Conservation (phyloP, 1,140 invertebrate species). For the Cydia pomonella region DNA sequence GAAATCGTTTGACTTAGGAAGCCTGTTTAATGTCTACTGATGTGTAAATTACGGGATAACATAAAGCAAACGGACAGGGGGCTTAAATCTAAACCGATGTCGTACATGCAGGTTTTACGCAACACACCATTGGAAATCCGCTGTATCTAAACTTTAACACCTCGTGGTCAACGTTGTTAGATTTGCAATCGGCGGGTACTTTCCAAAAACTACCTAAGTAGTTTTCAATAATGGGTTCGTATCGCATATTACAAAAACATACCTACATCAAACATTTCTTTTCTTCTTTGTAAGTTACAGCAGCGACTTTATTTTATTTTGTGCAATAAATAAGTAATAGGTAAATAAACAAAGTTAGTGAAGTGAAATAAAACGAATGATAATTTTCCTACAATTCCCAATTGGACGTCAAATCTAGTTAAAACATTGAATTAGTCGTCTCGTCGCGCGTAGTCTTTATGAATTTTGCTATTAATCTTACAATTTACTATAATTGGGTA, state of each 20-base stretch:
- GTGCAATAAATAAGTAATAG: too few relatives aligned
- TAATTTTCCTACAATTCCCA: too few relatives aligned
- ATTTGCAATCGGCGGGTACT: neutral
- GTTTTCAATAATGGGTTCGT: neutral
- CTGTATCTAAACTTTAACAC: constrained; percentile 1
- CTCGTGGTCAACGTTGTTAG: neutral
- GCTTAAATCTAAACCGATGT: constrained; percentile 24
- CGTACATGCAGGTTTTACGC: constrained; percentile 29
- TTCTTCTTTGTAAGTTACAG: too few relatives aligned
- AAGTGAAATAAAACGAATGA: too few relatives aligned
- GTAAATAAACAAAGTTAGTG: too few relatives aligned
- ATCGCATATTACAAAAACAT: neutral
- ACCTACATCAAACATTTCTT: neutral
- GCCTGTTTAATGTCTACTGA: constrained; percentile 13
- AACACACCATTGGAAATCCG: constrained; percentile 22
- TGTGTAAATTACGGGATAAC: constrained; percentile 24
- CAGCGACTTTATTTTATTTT: too few relatives aligned
- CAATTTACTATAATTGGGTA: too few relatives aligned
- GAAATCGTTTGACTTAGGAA: constrained; percentile 20
- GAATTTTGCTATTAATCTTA: too few relatives aligned
- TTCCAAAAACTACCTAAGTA: neutral
- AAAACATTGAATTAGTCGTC: too few relatives aligned
- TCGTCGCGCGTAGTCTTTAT: too few relatives aligned
- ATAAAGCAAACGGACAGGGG: constrained; percentile 23
- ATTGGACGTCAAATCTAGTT: too few relatives aligned